Conservation (phyloP, 2,888 invertebrate genomes). For the Phortica magna region DNA sequence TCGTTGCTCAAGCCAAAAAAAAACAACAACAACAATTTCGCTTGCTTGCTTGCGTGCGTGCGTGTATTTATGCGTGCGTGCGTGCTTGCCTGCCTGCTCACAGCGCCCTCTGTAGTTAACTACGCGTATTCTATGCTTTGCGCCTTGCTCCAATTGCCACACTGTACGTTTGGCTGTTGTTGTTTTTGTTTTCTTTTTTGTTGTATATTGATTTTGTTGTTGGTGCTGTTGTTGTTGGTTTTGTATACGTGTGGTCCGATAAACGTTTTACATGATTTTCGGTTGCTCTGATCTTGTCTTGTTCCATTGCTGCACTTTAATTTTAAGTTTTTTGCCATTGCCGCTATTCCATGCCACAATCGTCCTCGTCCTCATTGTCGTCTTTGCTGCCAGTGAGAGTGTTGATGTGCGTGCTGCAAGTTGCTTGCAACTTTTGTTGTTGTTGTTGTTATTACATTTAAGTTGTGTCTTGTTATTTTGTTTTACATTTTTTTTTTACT, state of each 20-base stretch:
- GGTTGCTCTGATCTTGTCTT: conserved; percentile 32
- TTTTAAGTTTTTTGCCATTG: neutral
- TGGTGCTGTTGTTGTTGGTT: conserved; percentile 3
- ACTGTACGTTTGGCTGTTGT: neutral
- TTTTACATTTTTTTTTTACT: neutral
- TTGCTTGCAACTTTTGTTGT: neutral
- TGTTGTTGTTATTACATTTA: conserved; percentile 25
- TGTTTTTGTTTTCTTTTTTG: neutral
- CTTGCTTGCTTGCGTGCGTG: neutral
- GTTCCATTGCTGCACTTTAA: conserved; percentile 8
- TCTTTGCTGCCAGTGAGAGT: conserved; percentile 31
- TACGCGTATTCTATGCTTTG: too few relatives aligned
- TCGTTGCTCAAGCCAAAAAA: neutral
- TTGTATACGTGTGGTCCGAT: conserved; percentile 25
- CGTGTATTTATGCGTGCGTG: neutral
- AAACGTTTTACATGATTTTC: conserved; percentile 32
- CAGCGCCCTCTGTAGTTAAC: too few relatives aligned
- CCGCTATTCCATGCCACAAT: neutral
- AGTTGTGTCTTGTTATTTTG: neutral
- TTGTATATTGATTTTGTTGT: conserved; percentile 3
- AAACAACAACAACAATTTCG: neutral
- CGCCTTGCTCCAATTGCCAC: too few relatives aligned
- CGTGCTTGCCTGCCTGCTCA: too few relatives aligned
- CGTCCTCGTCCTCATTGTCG: neutral
- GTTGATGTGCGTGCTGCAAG: conserved; percentile 34